Evolutionary conservation across 1,140 invertebrate genomes (phyloP), one percentile per base, ranked within the genome.

Genomic region (Coenobita brevimanus): DNA sequence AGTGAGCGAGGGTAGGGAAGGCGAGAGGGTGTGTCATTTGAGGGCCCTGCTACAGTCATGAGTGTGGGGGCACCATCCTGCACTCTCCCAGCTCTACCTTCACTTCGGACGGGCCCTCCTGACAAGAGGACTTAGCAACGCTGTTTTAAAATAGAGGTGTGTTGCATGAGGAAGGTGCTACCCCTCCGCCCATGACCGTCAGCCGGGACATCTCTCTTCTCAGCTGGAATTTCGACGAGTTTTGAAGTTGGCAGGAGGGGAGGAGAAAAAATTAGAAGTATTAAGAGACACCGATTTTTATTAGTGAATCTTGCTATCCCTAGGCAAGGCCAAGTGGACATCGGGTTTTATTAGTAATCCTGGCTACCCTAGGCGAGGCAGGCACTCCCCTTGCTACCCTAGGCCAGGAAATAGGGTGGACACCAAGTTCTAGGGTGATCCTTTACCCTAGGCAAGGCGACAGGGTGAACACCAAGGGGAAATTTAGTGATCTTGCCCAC

Each of bases 121-220:
- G 82, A 85, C 82, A 85, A 85, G 82, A 69, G 82, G 82, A 85
- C 82, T 85, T 85, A 85, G 82, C 82, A 85, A 85, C 82, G 82
- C 71, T 27, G 54, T 60, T 75, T 38, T 43, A 85, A 85, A 85
- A 76, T 78, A 78, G 71, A 75, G 71, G 82, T 76, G 82, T 78
- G 82, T n/a, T 64, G 79, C 67, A 76, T 85, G 71, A 43, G 54
- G 41, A 62, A 38, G 82, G 36, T 71, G 24, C 36, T 54, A 33
- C 73, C 54, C 43, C 57, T 57, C 67, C 82, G 82, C 82, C 82
- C 82, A 85, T 85, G 82, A 75, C 82, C 54, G 71, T 36, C 71
- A 75, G 46, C 33, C 71, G 69, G 62, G 82, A 85, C 82, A 46
- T 85, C 71, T 85, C 82, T 85, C 71, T 85, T 75, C 82, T 85